Percentiles rank a stretch among this genome's conserved stretches.
These are phyloP conservation scores for Zeugodacus cucurbitae DNA, from an alignment of 1,140 invertebrate genomes.

Conservation along the genomic window DNA sequence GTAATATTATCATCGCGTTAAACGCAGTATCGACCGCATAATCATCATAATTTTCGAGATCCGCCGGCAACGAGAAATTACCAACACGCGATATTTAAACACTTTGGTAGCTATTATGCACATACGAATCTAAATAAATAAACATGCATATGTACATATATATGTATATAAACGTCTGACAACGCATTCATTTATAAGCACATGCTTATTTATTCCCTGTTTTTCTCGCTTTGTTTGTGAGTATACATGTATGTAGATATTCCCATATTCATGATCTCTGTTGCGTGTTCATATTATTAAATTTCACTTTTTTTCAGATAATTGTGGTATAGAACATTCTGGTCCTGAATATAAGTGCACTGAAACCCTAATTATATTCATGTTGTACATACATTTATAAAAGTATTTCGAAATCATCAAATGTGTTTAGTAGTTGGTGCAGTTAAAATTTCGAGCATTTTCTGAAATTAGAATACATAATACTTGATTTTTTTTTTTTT, in stretches of 20 bases:
- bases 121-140: not conserved
- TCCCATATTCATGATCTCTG: conserved; percentile 30
- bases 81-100: conserved; percentile 38
- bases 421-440: no score
- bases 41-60: conserved; percentile 33
- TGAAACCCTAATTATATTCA: no score
- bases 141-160: not conserved
- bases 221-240: not conserved
- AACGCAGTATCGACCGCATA: not conserved
- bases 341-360: no score
- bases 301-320: not conserved
- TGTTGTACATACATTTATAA: no score
- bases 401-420: no score
- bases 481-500: no score
- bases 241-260: no score
- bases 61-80: not conserved
- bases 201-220: not conserved
- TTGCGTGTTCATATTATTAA: conserved; percentile 21
- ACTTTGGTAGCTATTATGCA: no score
- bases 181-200: not conserved
- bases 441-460: no score
- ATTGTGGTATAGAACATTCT: not conserved
- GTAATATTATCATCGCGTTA: not conserved
- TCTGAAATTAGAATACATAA: no score
- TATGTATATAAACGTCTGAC: no score